Percentiles rank a stretch among this genome's conserved stretches.
phyloP scores from a whole-genome alignment of 1,140 invertebrate species.

The Papilio dardanus region DNA sequence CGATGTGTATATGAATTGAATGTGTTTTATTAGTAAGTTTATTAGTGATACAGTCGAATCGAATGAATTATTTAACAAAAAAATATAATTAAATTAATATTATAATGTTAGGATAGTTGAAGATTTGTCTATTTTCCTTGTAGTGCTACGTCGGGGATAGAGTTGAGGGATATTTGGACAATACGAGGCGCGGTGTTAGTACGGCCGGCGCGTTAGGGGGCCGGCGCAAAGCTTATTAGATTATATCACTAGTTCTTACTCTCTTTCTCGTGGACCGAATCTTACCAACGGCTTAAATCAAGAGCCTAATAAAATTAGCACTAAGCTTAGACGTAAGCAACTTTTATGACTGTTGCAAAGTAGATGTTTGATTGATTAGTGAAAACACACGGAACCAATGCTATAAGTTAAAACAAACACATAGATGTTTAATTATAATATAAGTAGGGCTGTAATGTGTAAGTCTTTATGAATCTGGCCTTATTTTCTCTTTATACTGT shows the following conservation, averaged over 20 bases:
- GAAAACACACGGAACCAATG: constrained; percentile 71
- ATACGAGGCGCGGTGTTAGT: constrained; percentile 55
- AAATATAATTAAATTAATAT: constrained; percentile 41
- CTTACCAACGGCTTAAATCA: constrained; percentile 58
- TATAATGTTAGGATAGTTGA: constrained; percentile 55
- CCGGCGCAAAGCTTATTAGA: constrained; percentile 49
- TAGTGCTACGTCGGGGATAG: constrained; percentile 69
- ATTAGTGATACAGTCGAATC: constrained; percentile 62
- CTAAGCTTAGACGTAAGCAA: constrained; percentile 60
- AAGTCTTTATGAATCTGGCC: constrained; percentile 61
- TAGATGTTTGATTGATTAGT: constrained; percentile 57
- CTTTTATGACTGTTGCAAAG: constrained; percentile 57
- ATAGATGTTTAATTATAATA: constrained; percentile 66
- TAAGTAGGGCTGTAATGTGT: constrained; percentile 53
- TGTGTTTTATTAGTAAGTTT: constrained; percentile 50
- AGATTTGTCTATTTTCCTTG: constrained; percentile 74
- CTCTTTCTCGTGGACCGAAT: constrained; percentile 62
- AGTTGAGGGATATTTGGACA: constrained; percentile 62
- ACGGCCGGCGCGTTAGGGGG: background rate
- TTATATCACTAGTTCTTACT: constrained; percentile 59
- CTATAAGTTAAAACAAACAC: constrained; percentile 60
- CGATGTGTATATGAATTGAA: constrained; percentile 49
- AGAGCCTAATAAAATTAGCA: constrained; percentile 62
- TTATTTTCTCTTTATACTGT: constrained; percentile 64
- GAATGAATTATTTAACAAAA: constrained; percentile 59